A percentile compares a stretch with the other conserved stretches of the same genome.
phyloP scores from a whole-genome alignment of 2,797 vertebrate genomes.

The Cyprinodon diabolis region DNA sequence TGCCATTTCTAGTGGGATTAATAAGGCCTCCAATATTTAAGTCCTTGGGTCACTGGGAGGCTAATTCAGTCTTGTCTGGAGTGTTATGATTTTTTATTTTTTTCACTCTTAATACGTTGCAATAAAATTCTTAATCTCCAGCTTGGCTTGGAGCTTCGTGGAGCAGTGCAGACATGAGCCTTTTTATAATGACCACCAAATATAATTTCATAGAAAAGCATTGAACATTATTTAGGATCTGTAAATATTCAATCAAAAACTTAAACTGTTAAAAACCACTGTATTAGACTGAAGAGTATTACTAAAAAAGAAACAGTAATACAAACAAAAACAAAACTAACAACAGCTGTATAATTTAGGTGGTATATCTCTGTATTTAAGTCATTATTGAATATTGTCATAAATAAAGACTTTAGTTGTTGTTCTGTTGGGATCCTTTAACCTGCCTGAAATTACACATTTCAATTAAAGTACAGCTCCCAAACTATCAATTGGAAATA shows the following conservation, averaged over 20 bases:
- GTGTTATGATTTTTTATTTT: not conserved
- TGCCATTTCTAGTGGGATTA: not conserved
- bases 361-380: no score
- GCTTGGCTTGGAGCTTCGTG: not conserved
- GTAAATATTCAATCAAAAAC: not conserved
- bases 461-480: no score
- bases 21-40: not conserved
- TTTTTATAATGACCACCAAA: not conserved
- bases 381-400: no score
- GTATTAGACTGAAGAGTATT: not conserved
- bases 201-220: not conserved
- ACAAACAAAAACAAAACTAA: no score
- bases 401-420: no score
- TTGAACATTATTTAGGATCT: not conserved
- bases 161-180: not conserved
- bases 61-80: not conserved
- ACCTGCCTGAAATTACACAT: no score
- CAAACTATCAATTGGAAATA: no score
- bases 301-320: no score
- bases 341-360: no score
- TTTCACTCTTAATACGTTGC: not conserved
- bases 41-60: not conserved
- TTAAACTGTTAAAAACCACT: not conserved
- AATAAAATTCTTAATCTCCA: not conserved
- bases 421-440: no score